A percentile compares a stretch with the other conserved stretches of the same genome.
phyloP scores from a whole-genome alignment of 2,797 vertebrate genomes.

The Girardinus metallicus region DNA sequence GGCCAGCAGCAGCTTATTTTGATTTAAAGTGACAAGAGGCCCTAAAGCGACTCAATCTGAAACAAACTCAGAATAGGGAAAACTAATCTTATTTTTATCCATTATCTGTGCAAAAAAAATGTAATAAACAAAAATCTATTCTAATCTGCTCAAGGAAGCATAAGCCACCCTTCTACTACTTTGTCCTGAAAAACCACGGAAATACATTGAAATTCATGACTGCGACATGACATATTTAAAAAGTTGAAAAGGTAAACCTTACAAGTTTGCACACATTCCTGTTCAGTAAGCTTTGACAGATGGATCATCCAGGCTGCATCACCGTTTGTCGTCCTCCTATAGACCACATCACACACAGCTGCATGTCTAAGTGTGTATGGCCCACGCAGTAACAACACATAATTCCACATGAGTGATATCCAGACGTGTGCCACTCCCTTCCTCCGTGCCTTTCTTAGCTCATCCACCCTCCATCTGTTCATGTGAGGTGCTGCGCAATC shows the following conservation, averaged over 20 bases:
- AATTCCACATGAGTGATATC: conserved; percentile 73
- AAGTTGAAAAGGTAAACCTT: not conserved
- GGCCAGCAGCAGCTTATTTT: too few species aligned
- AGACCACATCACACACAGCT: conserved; percentile 26
- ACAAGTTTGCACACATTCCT: not conserved
- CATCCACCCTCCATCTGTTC: conserved; percentile 75
- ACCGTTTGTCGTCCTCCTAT: conserved; percentile 20
- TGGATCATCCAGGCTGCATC: conserved; percentile 27
- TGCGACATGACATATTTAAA: not conserved
- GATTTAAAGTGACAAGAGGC: too few species aligned
- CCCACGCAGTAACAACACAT: conserved; percentile 38
- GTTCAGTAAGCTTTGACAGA: conserved; percentile 22
- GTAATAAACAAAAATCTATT: too few species aligned
- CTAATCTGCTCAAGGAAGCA: too few species aligned
- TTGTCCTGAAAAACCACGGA: not conserved
- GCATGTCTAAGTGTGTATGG: not conserved
- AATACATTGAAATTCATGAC: not conserved
- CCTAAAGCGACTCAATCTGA: too few species aligned
- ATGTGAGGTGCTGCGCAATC: conserved; percentile 59
- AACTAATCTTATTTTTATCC: too few species aligned
- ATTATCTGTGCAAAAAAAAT: too few species aligned
- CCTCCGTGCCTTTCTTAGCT: conserved; percentile 69
- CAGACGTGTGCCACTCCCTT: conserved; percentile 62
- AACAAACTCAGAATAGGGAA: too few species aligned
- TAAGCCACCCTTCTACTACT: not conserved